These are phyloP conservation scores for Pomatostomus ruficeps DNA, from an alignment of 2,113 vertebrate genomes.

Conservation along the genomic window DNA sequence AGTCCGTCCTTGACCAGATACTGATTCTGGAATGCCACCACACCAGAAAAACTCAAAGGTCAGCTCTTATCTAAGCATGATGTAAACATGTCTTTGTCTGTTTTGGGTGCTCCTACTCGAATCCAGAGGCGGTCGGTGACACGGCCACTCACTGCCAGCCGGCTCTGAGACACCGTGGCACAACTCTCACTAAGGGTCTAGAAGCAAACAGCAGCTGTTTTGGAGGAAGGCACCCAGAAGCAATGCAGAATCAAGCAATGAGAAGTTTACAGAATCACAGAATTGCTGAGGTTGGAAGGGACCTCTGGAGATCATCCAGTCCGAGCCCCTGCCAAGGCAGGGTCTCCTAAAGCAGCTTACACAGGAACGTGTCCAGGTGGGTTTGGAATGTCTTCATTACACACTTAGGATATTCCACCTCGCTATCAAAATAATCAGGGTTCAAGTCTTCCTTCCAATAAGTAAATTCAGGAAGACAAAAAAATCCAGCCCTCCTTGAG, in stretches of 20 bases:
- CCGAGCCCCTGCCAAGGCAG: neutral
- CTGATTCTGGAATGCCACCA: neutral
- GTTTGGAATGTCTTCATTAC: neutral
- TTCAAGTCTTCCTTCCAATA: neutral
- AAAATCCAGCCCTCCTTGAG: neutral
- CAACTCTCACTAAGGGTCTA: neutral
- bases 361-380: neutral
- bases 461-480: neutral
- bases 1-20: conserved; percentile 31
- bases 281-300: neutral
- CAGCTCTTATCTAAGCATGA: conserved; percentile 37
- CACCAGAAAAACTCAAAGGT: conserved; percentile 53
- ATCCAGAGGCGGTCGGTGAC: neutral
- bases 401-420: neutral
- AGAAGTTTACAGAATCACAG: neutral
- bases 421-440: neutral
- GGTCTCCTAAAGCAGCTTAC: neutral
- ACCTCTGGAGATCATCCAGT: neutral
- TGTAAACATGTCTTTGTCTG: neutral
- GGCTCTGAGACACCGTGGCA: neutral
- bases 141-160: neutral
- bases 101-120: neutral
- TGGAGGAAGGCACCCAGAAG: neutral
- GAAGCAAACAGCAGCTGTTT: neutral
- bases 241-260: neutral